These are phyloP conservation scores for Luperina nickerlii DNA, from an alignment of 2,888 invertebrate genomes.

Conservation along the genomic window DNA sequence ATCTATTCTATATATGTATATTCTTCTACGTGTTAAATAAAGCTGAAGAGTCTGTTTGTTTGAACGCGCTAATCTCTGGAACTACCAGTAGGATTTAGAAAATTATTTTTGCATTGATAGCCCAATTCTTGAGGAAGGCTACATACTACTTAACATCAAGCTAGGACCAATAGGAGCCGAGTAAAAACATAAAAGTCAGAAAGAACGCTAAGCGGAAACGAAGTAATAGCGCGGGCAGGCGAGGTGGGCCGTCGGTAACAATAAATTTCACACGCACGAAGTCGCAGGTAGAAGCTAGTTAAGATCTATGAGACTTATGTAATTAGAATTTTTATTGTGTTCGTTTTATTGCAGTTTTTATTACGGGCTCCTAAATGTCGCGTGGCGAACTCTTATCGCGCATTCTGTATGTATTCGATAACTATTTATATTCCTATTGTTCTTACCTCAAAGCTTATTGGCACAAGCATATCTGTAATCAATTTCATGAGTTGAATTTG, in stretches of 20 bases:
- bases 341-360: constrained; percentile 50
- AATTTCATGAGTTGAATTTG: background rate
- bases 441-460: background rate
- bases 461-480: background rate
- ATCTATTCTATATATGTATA: background rate
- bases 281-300: background rate
- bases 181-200: background rate
- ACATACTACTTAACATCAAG: background rate
- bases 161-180: background rate
- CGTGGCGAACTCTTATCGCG: constrained; percentile 30
- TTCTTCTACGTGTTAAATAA: too few relatives aligned
- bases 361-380: constrained; percentile 53
- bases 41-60: too few relatives aligned
- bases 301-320: background rate
- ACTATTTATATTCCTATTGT: constrained; percentile 5
- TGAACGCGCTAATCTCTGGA: too few relatives aligned
- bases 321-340: constrained; percentile 45
- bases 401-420: constrained; percentile 21
- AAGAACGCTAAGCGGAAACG: background rate
- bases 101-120: background rate
- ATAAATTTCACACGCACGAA: background rate
- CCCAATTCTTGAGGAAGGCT: background rate
- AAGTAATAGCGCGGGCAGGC: background rate
- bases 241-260: background rate
- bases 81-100: too few relatives aligned